Base-by-base conservation (phyloP, 2,888 invertebrate genomes). In the Tridacna crocea region DNA sequence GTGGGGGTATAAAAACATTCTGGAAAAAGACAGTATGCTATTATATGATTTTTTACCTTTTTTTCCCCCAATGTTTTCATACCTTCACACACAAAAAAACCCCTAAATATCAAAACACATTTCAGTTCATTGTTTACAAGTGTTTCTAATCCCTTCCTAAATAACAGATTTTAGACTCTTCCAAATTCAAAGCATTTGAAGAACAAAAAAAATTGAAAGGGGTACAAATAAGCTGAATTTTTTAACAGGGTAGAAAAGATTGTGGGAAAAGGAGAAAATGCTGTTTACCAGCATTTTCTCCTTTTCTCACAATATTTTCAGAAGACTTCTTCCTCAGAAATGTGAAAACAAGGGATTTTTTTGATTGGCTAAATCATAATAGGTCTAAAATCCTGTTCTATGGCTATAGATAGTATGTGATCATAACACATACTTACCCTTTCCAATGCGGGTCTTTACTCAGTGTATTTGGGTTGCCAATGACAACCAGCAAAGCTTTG, bases 391-490 rank as follows among this genome's bases (percentile, higher is more conserved):
- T 8, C 8, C 36, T 36, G 8, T 36, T 36, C 3, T 4, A 36
- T 36, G 2, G 36, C 8, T 4, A 36, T 4, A 36, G 3, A 36
- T 8, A 36, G 2, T 55, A 55, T 15, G 55, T 15, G 11, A 55
- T 36, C 17, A 55, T 15, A 36, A 36, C 19, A 26, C 6, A 66
- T 1, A 84, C 88, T 88, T 80, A 92, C 92, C 82, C 83, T 79
- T 86, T 88, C 92, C 92, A 93, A 77, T 90, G 82, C 11, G 77
- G n/a, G 76, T 93, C 92, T 66, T 83, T 77, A 72, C 87, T 80
- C 63, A 93, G 84, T 19, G 91, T 88, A 61, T 86, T 79, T 10
- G 92, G 92, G 80, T 93, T 92, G 15, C 93, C 93, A 55, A 93
- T 85, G 24, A 93, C 90, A 72, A 93, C 89, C 72, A 93, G 79